Evolutionary conservation across 2,888 invertebrate genomes (phyloP).

Genomic region (Helobdella robusta): DNA sequence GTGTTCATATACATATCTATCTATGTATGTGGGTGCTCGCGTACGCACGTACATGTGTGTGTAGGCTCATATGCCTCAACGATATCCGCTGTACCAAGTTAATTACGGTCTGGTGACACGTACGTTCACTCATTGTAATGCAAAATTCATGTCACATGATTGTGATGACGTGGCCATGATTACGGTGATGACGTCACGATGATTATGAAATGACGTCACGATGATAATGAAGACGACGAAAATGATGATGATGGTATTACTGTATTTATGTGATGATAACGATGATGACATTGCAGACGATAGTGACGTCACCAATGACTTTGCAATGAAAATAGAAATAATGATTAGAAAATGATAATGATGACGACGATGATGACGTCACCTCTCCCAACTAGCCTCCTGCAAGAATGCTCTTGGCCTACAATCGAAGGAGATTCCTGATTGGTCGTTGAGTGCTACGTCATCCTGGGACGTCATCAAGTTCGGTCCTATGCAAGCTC

Average conservation of each 20-base stretch:
- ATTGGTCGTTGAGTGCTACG: slow-evolving; percentile 71
- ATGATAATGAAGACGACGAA: background rate
- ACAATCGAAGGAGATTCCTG: slow-evolving; percentile 70
- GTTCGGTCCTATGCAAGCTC: slow-evolving; percentile 74
- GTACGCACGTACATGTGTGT: no score
- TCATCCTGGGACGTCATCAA: slow-evolving; percentile 74
- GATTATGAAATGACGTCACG: background rate
- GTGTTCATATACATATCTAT: no score
- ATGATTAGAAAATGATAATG: background rate
- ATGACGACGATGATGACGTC: background rate
- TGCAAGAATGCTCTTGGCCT: slow-evolving; percentile 73
- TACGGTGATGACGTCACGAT: background rate
- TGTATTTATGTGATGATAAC: no score
- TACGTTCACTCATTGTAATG: background rate
- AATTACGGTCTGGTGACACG: no score
- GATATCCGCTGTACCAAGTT: no score
- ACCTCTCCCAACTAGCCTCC: slow-evolving; percentile 57
- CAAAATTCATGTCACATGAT: background rate
- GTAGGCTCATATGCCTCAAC: no score
- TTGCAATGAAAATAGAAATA: no score
- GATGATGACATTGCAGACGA: background rate
- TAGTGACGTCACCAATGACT: background rate
- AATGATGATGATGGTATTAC: background rate
- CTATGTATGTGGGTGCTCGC: no score
- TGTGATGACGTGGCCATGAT: background rate